Percentiles rank a stretch among this genome's conserved stretches.
These are phyloP conservation scores for Passer montanus DNA, from an alignment of 2,113 vertebrate genomes.

Conservation along the genomic window DNA sequence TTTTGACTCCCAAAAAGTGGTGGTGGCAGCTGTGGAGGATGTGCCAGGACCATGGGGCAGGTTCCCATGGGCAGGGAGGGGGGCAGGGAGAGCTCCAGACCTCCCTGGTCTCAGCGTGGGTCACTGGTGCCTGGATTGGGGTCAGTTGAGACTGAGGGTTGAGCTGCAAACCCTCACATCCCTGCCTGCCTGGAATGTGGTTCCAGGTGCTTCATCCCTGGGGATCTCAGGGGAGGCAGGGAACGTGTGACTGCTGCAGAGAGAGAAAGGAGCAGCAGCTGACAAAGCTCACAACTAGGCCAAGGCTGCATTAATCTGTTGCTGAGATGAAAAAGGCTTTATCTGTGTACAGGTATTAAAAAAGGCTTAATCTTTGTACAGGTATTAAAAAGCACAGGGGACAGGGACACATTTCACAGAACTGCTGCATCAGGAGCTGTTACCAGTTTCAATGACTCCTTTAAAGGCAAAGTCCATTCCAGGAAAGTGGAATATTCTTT, in stretches of 20 bases:
- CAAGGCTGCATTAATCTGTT: not conserved
- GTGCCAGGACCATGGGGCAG: not conserved
- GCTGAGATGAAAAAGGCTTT: not conserved
- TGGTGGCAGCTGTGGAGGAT: not conserved
- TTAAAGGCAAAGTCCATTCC: not conserved
- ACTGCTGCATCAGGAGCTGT: not conserved
- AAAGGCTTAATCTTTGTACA: not conserved
- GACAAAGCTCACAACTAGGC: not conserved
- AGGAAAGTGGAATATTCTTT: not conserved
- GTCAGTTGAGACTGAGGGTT: not conserved
- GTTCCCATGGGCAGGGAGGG: not conserved
- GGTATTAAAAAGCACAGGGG: not conserved
- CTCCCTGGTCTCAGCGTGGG: not conserved
- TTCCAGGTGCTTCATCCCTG: not conserved
- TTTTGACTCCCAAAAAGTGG: not conserved
- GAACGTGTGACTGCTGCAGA: not conserved
- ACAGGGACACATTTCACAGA: not conserved
- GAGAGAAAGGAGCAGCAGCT: not conserved
- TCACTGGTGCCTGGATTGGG: not conserved
- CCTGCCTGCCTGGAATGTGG: not conserved
- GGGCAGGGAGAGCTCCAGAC: not conserved
- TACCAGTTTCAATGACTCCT: not conserved
- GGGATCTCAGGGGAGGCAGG: not conserved
- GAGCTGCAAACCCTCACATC: not conserved
- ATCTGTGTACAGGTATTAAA: not conserved